Conservation (phyloP, 2,797 vertebrate genomes). For the Hypotaenidia okinawae region DNA sequence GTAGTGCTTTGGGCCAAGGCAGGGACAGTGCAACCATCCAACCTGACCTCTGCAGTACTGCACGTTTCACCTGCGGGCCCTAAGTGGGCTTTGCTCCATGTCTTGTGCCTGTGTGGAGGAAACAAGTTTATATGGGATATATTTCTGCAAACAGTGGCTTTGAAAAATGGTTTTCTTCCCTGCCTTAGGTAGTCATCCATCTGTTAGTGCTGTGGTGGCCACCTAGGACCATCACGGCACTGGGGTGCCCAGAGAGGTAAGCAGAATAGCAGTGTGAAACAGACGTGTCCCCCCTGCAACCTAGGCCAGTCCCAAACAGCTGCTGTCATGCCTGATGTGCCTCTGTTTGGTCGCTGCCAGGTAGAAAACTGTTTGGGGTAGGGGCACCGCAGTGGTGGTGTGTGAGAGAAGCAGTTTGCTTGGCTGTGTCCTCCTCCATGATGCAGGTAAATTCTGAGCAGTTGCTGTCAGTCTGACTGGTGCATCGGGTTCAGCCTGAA, state of each 20-base stretch:
- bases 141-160: background rate
- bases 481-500: background rate
- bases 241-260: background rate
- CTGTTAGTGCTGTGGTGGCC: background rate
- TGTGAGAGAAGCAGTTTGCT: background rate
- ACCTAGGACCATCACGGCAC: background rate
- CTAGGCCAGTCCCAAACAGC: background rate
- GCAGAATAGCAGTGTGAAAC: background rate
- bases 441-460: background rate
- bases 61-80: background rate
- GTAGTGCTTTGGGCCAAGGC: background rate
- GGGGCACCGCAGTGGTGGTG: background rate
- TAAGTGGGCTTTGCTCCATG: background rate
- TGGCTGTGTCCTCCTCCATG: background rate
- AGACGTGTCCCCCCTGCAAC: background rate
- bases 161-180: background rate
- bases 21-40: background rate
- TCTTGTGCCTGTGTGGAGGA: background rate
- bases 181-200: background rate
- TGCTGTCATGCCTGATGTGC: background rate
- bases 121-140: background rate
- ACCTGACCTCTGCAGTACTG: background rate
- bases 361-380: background rate
- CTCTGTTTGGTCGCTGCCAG: background rate
- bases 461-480: background rate